A percentile compares a stretch with the other conserved stretches of the same genome.
These are phyloP conservation scores for Drosophila colorata DNA, from an alignment of 2,888 invertebrate genomes.

Conservation along the genomic window DNA sequence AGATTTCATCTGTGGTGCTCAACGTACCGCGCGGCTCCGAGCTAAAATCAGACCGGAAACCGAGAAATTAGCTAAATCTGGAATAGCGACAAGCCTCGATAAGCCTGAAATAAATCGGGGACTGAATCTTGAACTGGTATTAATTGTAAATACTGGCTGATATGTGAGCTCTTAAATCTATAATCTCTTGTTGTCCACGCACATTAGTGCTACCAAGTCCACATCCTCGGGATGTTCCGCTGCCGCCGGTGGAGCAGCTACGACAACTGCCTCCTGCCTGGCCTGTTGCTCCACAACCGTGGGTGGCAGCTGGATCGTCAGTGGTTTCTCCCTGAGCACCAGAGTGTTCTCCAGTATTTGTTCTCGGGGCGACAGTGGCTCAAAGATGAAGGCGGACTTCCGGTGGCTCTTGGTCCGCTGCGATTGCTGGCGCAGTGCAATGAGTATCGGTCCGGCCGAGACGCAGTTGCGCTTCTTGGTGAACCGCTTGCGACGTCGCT, in stretches of 20 bases:
- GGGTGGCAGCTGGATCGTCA: slow-evolving; percentile 52
- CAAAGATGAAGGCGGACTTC: slow-evolving; percentile 45
- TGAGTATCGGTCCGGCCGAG: slow-evolving; percentile 84
- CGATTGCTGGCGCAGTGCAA: slow-evolving; percentile 70
- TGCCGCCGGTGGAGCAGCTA: neutral
- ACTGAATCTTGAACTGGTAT: neutral
- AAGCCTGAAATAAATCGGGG: neutral
- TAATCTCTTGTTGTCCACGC: no score
- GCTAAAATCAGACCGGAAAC: slow-evolving; percentile 60
- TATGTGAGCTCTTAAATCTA: no score
- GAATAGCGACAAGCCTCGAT: no score
- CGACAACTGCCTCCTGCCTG: neutral
- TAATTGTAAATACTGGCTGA: neutral
- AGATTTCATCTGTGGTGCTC: slow-evolving; percentile 83
- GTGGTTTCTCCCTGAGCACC: slow-evolving; percentile 69
- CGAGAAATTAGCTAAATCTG: neutral
- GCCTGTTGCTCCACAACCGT: slow-evolving; percentile 15
- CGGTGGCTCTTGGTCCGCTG: slow-evolving; percentile 48
- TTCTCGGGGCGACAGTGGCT: slow-evolving; percentile 67
- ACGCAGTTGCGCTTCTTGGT: slow-evolving; percentile 83
- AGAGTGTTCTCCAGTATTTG: slow-evolving; percentile 61
- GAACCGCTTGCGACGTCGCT: slow-evolving; percentile 78
- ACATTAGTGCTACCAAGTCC: slow-evolving; percentile 69
- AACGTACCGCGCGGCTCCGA: slow-evolving; percentile 85
- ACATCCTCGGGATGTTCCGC: slow-evolving; percentile 45